phyloP scores from a whole-genome alignment of 2,888 invertebrate genomes.

The Chalcis sispes region DNA sequence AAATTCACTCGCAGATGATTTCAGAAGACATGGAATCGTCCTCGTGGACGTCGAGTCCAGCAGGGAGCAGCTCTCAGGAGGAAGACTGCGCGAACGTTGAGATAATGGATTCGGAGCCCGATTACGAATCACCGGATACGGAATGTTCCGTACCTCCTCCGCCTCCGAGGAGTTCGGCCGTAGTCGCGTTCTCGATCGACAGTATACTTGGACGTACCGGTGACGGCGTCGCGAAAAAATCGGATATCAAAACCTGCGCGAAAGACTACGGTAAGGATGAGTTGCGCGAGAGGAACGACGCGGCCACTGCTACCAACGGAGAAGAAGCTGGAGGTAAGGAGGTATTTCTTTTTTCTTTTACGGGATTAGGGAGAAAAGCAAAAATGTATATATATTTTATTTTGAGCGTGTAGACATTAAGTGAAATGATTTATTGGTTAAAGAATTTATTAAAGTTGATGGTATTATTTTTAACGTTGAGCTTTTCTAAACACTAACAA shows the following conservation, averaged over 20 bases:
- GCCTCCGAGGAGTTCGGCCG: neutral
- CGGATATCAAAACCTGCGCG: neutral
- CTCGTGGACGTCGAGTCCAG: slow-evolving; percentile 46
- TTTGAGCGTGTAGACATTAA: too few relatives aligned
- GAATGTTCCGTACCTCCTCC: neutral
- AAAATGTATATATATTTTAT: too few relatives aligned
- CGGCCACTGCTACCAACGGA: neutral
- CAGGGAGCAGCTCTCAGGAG: slow-evolving; percentile 14
- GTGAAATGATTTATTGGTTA: too few relatives aligned
- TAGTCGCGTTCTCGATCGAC: slow-evolving; percentile 41
- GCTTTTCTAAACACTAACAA: too few relatives aligned
- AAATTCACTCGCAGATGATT: too few relatives aligned
- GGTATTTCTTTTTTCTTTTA: neutral
- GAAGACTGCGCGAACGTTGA: slow-evolving; percentile 19
- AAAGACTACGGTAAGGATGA: neutral
- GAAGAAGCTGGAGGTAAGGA: neutral
- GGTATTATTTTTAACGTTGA: too few relatives aligned
- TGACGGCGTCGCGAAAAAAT: too few relatives aligned
- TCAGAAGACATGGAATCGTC: slow-evolving; percentile 39
- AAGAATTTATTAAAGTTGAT: too few relatives aligned
- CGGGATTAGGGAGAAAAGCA: too few relatives aligned
- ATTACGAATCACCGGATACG: slow-evolving; percentile 1
- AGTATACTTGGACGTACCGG: slow-evolving; percentile 35
- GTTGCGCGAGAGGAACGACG: too few relatives aligned
- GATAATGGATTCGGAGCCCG: slow-evolving; percentile 9